Conservation (phyloP, 2,888 invertebrate species). For the Napeogenes sylphis region DNA sequence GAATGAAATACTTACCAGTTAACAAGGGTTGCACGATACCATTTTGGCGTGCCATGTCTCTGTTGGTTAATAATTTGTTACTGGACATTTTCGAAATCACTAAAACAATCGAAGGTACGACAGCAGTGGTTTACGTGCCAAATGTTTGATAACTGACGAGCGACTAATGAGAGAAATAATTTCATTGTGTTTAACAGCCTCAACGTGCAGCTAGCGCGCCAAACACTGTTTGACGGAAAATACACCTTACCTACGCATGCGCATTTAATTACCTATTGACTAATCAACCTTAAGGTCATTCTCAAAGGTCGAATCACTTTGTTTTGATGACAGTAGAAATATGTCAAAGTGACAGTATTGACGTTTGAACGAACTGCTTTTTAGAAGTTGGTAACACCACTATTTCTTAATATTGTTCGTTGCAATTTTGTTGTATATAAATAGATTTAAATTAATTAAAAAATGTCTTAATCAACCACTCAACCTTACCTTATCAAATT, state of each 20-base stretch:
- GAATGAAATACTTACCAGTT: conserved; percentile 81
- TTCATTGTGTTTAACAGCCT: conserved; percentile 61
- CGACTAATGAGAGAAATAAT: conserved; percentile 65
- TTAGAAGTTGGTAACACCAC: neutral
- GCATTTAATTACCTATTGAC: conserved; percentile 56
- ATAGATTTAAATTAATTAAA: too few relatives aligned
- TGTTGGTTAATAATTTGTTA: conserved; percentile 49
- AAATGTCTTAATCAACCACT: too few relatives aligned
- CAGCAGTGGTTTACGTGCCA: conserved; percentile 47
- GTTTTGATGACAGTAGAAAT: too few relatives aligned
- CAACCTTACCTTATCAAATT: too few relatives aligned
- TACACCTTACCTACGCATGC: conserved; percentile 58
- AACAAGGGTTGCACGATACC: conserved; percentile 92
- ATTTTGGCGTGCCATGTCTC: conserved; percentile 81
- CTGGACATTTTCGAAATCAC: conserved; percentile 59
- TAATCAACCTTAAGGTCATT: conserved; percentile 52
- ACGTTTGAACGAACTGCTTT: neutral
- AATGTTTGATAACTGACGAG: conserved; percentile 53
- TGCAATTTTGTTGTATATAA: too few relatives aligned
- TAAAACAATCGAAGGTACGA: conserved; percentile 26
- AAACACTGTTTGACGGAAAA: conserved; percentile 61
- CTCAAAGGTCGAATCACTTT: conserved; percentile 50
- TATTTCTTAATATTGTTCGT: too few relatives aligned
- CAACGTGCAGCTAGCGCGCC: conserved; percentile 62
- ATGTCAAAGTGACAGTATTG: conserved; percentile 8